Evolutionary conservation across 2,113 vertebrate species (phyloP).

Genomic region (Balaeniceps rex): DNA sequence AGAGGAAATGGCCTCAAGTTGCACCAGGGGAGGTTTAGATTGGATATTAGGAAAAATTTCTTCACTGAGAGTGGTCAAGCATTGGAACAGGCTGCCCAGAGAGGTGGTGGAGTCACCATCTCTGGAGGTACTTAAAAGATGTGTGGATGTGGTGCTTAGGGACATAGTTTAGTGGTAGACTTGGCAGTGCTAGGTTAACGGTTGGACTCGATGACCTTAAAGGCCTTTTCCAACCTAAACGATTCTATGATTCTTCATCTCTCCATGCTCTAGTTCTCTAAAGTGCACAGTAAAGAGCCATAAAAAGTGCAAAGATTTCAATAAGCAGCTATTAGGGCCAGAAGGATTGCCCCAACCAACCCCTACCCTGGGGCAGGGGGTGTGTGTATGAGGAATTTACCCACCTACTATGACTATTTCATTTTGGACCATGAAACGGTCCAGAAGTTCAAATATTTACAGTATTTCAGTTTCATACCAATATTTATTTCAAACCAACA

Average conservation of each 20-base stretch:
- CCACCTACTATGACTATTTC: neutral
- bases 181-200: too few relatives aligned
- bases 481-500: neutral
- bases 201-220: neutral
- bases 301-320: neutral
- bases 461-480: neutral
- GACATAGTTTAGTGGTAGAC: too few relatives aligned
- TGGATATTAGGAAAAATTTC: too few relatives aligned
- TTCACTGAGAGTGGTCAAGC: too few relatives aligned
- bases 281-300: neutral
- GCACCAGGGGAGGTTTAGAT: too few relatives aligned
- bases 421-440: neutral
- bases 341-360: rapidly evolving
- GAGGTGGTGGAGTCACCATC: too few relatives aligned
- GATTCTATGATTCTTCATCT: neutral
- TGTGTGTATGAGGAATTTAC: too few relatives aligned
- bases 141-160: too few relatives aligned
- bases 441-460: neutral
- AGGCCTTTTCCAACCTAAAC: neutral
- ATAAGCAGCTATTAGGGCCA: neutral
- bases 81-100: too few relatives aligned
- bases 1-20: too few relatives aligned
- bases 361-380: too few relatives aligned
- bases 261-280: neutral
- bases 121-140: too few relatives aligned